Conservation (phyloP, 2,113 vertebrate species). For the Bubalus kerabau region DNA sequence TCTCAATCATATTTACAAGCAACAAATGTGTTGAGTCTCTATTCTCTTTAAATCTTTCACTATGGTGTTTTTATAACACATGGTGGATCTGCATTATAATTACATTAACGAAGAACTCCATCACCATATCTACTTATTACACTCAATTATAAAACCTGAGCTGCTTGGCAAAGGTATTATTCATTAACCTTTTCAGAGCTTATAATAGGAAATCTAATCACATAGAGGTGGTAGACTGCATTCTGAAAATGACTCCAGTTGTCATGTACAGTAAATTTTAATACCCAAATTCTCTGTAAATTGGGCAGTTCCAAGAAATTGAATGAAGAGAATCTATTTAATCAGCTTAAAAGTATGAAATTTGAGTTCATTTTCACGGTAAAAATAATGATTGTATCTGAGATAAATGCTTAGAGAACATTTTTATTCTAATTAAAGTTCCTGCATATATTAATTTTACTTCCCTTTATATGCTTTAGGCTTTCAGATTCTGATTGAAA, state of each 20-base stretch:
- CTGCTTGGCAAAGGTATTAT: constrained; percentile 72
- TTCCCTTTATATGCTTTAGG: constrained; percentile 51
- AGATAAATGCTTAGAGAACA: constrained; percentile 60
- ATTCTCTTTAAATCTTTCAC: constrained; percentile 52
- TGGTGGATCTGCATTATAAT: constrained; percentile 67
- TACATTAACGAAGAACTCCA: constrained; percentile 68
- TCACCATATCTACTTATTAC: constrained; percentile 76
- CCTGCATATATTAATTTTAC: constrained; percentile 67
- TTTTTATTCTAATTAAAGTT: constrained; percentile 73
- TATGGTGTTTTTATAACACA: constrained; percentile 59
- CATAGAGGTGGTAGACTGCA: constrained; percentile 72
- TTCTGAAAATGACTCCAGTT: constrained; percentile 78
- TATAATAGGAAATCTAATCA: constrained; percentile 78
- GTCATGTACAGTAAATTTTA: constrained; percentile 79
- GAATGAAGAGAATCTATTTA: constrained; percentile 72
- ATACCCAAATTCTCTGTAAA: constrained; percentile 73
- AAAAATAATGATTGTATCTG: constrained; percentile 74
- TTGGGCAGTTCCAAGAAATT: constrained; percentile 77
- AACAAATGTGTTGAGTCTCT: not conserved
- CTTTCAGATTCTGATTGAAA: constrained; percentile 65
- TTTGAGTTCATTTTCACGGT: constrained; percentile 57
- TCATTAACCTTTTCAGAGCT: constrained; percentile 83
- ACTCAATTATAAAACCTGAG: constrained; percentile 74
- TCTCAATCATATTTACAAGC: constrained; percentile 49
- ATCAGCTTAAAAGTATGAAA: constrained; percentile 72